Conservation (phyloP, 2,888 invertebrate genomes). For the Hyposoter didymator region DNA sequence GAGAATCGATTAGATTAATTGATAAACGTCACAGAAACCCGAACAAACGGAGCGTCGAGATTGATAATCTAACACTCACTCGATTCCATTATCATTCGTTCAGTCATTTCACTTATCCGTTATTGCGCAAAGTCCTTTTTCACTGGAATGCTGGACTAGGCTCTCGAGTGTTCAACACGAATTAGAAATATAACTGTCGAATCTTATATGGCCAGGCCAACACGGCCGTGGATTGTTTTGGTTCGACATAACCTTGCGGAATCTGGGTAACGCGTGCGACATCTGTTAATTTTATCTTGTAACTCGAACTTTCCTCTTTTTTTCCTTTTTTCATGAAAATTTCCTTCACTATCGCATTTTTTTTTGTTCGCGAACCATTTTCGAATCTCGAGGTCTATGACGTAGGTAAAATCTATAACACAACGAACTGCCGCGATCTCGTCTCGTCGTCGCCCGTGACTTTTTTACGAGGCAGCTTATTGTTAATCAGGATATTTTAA, state of each 20-base stretch:
- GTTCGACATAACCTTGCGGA: conserved; percentile 69
- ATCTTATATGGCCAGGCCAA: conserved; percentile 67
- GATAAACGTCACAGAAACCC: conserved; percentile 61
- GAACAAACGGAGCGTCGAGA: conserved; percentile 5
- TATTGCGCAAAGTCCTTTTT: background rate
- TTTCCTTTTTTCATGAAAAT: conserved; percentile 7
- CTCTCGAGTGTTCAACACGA: conserved; percentile 20
- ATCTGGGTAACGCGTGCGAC: conserved; percentile 50
- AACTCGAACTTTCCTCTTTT: conserved; percentile 7
- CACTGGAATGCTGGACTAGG: conserved; percentile 27
- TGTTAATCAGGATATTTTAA: too few species aligned
- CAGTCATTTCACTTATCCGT: conserved; percentile 24
- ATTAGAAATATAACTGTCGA: conserved; percentile 53
- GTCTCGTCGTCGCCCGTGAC: background rate
- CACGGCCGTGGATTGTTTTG: conserved; percentile 68
- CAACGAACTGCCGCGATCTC: background rate
- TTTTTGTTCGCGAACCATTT: background rate
- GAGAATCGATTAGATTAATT: conserved; percentile 66
- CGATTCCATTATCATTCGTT: conserved; percentile 56
- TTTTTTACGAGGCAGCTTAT: background rate
- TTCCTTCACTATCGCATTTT: background rate
- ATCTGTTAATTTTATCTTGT: conserved; percentile 22
- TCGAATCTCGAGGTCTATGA: background rate
- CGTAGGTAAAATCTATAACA: background rate
- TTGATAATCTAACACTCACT: conserved; percentile 52